phyloP scores from a whole-genome alignment of 2,888 invertebrate species.

The Synergus laeviventris region DNA sequence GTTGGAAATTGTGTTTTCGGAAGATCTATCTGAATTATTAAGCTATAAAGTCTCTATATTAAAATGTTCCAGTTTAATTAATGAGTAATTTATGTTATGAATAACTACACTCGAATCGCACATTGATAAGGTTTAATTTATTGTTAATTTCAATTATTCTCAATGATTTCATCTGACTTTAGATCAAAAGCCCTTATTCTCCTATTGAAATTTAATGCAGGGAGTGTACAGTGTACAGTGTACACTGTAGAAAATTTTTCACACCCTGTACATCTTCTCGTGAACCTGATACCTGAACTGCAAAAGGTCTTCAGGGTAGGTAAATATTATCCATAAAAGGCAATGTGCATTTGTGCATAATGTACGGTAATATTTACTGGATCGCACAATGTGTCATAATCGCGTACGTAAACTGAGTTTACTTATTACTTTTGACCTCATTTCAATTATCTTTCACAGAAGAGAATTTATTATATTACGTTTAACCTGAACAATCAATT shows the following conservation, averaged over 20 bases:
- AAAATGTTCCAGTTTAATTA: no score
- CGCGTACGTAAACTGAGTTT: not conserved
- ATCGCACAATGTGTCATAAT: no score
- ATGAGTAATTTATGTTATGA: no score
- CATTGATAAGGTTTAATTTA: no score
- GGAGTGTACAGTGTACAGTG: not conserved
- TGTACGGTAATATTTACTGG: not conserved
- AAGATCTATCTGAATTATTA: no score
- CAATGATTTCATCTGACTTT: not conserved
- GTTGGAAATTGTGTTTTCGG: no score
- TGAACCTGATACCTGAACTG: not conserved
- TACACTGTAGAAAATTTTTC: not conserved
- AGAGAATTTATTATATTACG: no score
- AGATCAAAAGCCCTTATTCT: not conserved
- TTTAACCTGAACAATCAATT: no score
- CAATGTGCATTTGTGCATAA: not conserved
- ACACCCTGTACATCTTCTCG: not conserved
- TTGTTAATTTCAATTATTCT: not conserved
- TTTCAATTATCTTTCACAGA: not conserved
- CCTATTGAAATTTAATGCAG: not conserved
- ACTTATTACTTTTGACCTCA: conserved; percentile 1
- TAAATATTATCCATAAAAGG: not conserved
- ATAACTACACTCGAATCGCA: no score
- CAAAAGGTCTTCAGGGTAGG: not conserved
- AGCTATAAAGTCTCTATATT: no score